Percentiles rank a stretch among this genome's conserved stretches.
These are phyloP conservation scores for Rotaria socialis DNA, from an alignment of 2,888 invertebrate genomes.

Conservation along the genomic window DNA sequence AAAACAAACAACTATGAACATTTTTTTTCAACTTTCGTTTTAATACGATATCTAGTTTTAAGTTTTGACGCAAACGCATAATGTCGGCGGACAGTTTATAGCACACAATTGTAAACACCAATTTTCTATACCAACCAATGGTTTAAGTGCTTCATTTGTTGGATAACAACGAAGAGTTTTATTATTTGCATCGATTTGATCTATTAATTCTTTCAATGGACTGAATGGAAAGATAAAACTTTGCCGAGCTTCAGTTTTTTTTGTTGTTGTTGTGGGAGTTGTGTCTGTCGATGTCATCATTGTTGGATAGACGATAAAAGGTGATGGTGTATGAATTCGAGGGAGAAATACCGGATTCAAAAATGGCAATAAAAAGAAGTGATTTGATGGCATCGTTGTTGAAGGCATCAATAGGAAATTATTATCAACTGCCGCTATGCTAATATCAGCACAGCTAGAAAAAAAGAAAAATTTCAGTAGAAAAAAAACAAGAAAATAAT, in stretches of 20 bases:
- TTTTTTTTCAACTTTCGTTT: neutral
- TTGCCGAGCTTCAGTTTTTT: neutral
- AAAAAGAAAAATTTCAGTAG: neutral
- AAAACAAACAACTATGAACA: neutral
- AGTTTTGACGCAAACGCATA: neutral
- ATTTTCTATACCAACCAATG: constrained; percentile 7
- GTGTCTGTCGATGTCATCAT: too few species aligned
- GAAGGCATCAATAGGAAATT: neutral
- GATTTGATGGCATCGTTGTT: neutral
- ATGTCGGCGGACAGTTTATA: constrained; percentile 8
- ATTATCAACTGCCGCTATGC: neutral
- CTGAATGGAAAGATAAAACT: neutral
- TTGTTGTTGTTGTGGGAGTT: too few species aligned
- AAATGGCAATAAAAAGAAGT: neutral
- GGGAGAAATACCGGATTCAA: neutral
- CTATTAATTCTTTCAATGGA: neutral
- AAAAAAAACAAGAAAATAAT: neutral
- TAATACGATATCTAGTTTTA: neutral
- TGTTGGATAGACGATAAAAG: neutral
- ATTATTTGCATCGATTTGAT: neutral
- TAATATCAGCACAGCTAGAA: constrained; percentile 16
- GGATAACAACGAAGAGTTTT: neutral
- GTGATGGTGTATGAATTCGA: neutral
- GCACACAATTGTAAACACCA: constrained; percentile 2
- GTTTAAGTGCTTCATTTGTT: constrained; percentile 4